phyloP scores from a whole-genome alignment of 64 coral and sea anemone species.

The Hydrozoanthus tunicans region DNA sequence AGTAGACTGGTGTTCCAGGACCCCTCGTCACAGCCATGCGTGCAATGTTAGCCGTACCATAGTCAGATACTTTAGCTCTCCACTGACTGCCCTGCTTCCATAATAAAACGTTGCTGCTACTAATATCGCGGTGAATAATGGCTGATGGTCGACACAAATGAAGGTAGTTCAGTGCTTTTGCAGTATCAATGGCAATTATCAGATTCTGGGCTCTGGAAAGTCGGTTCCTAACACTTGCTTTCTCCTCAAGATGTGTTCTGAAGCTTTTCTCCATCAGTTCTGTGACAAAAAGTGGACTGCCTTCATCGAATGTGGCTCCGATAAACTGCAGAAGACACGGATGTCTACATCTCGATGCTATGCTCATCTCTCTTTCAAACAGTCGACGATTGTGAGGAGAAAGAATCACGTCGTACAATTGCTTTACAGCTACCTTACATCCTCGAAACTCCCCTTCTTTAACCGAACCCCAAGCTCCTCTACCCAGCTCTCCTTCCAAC shows the following conservation, averaged over 20 bases:
- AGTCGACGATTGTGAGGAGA: conserved; percentile 31
- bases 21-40: neutral
- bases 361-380: conserved; percentile 43
- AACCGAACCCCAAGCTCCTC: conserved; percentile 34
- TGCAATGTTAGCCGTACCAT: conserved; percentile 52
- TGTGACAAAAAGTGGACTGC: conserved; percentile 39
- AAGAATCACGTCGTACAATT: conserved; percentile 41
- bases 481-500: conserved; percentile 12
- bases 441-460: conserved; percentile 42
- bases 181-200: conserved; percentile 50
- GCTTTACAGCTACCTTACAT: conserved; percentile 58
- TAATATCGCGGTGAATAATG: conserved; percentile 71
- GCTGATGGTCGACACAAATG: conserved; percentile 33
- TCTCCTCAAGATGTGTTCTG: neutral
- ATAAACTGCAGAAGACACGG: conserved; percentile 71
- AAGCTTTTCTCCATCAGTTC: conserved; percentile 68
- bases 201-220: neutral
- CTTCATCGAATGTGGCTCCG: conserved; percentile 60
- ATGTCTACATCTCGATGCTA: conserved; percentile 4
- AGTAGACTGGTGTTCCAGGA: conserved; percentile 33
- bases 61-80: conserved; percentile 70
- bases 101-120: conserved; percentile 69
- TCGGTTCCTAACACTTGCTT: neutral
- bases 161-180: conserved; percentile 59
- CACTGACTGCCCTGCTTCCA: conserved; percentile 39